phyloP scores from a whole-genome alignment of 1,140 invertebrate genomes.

The Araneus ventricosus region DNA sequence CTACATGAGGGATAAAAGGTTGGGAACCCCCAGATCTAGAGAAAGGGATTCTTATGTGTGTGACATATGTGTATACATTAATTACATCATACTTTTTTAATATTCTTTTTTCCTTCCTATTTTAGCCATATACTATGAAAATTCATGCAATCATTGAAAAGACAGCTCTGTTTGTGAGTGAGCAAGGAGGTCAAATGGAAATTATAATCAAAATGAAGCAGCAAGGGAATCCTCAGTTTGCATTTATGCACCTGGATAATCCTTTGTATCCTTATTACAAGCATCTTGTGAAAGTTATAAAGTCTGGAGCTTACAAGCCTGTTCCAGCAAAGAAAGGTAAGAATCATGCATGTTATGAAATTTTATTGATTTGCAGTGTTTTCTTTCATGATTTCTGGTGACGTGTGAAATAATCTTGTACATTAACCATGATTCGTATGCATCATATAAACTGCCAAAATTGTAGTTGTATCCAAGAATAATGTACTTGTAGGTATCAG shows the following conservation, averaged over 20 bases:
- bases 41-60: neutral
- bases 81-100: slow-evolving; percentile 14
- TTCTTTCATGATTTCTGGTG: neutral
- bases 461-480: no score
- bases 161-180: slow-evolving; percentile 95
- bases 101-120: slow-evolving; percentile 76
- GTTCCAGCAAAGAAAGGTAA: slow-evolving; percentile 73
- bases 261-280: slow-evolving; percentile 94
- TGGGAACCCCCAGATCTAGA: no score
- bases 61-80: neutral
- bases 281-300: slow-evolving; percentile 89
- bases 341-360: neutral
- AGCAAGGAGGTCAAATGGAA: slow-evolving; percentile 98
- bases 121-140: slow-evolving; percentile 94
- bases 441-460: no score
- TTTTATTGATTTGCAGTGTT: neutral
- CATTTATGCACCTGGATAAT: slow-evolving; percentile 93
- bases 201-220: slow-evolving; percentile 99
- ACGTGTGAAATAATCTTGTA: neutral
- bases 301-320: slow-evolving; percentile 87
- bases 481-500: no score
- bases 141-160: slow-evolving; percentile 97
- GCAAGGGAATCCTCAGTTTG: slow-evolving; percentile 94
- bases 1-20: no score
- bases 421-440: neutral